phyloP scores from a whole-genome alignment of 2,113 vertebrate species.

The Corvus hawaiiensis region DNA sequence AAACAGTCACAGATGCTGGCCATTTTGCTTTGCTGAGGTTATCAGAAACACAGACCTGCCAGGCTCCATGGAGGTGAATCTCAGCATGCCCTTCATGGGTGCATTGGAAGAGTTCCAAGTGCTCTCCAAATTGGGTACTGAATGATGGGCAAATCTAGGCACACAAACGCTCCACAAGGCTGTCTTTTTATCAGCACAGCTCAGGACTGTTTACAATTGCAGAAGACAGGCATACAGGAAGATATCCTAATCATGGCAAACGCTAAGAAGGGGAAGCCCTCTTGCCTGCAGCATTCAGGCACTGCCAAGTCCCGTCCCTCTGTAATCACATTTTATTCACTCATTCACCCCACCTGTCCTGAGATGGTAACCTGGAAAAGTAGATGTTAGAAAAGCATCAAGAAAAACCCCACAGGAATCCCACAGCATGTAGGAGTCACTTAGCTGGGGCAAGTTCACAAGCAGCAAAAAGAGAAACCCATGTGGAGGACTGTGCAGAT shows the following conservation, averaged over 20 bases:
- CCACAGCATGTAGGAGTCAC: not conserved
- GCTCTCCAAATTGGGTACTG: not conserved
- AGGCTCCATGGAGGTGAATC: not conserved
- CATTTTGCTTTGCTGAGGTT: not conserved
- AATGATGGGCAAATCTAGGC: not conserved
- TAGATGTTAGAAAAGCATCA: not conserved
- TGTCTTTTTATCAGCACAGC: not conserved
- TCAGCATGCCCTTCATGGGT: not conserved
- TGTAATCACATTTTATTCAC: not conserved
- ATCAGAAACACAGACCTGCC: not conserved
- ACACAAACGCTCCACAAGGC: not conserved
- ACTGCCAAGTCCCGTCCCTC: not conserved
- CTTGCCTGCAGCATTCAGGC: not conserved
- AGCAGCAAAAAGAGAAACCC: not conserved
- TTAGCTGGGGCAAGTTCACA: not conserved
- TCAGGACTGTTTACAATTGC: not conserved
- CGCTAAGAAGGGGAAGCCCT: not conserved
- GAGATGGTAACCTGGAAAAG: not conserved
- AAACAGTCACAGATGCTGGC: rapidly evolving
- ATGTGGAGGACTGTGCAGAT: not conserved
- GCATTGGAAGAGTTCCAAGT: not conserved
- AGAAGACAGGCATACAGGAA: not conserved
- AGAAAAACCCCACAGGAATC: not conserved
- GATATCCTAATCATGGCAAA: not conserved
- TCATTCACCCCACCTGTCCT: not conserved